Percentiles rank a stretch among this genome's conserved stretches.
Conservation (phyloP, 2,113 vertebrate genomes). For the Miniopterus natalensis region DNA sequence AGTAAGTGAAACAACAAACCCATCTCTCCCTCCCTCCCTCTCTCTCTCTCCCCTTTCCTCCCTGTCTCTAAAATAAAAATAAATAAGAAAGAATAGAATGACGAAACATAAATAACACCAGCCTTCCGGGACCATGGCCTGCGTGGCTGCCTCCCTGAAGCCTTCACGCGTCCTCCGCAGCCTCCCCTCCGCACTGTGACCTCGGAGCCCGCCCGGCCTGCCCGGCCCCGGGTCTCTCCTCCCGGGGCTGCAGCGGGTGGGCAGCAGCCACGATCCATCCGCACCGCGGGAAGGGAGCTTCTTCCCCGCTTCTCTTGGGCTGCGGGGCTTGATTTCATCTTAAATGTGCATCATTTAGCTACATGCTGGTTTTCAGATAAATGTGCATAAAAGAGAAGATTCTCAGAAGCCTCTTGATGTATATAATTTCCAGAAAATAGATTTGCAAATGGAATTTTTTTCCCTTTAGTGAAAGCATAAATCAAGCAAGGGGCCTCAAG, state of each 20-base stretch:
- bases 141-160: not conserved
- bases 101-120: not conserved
- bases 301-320: not conserved
- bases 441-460: not conserved
- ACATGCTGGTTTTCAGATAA: slow-evolving; percentile 40
- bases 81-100: not conserved
- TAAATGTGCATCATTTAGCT: slow-evolving; percentile 31
- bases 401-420: slow-evolving; percentile 55
- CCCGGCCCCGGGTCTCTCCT: no score
- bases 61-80: not conserved
- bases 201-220: not conserved
- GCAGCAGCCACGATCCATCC: not conserved
- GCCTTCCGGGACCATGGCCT: not conserved
- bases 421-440: slow-evolving; percentile 65
- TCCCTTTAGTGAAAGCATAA: not conserved
- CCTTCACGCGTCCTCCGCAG: not conserved
- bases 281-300: not conserved
- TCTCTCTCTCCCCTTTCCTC: not conserved
- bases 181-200: not conserved
- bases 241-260: accelerated
- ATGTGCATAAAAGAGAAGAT: slow-evolving; percentile 18
- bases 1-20: not conserved
- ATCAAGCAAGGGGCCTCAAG: slow-evolving; percentile 12
- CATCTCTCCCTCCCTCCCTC: not conserved
- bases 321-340: not conserved